A percentile compares a stretch with the other conserved stretches of the same genome.
Conservation (phyloP, 2,113 vertebrate species). For the Ondatra zibethicus region DNA sequence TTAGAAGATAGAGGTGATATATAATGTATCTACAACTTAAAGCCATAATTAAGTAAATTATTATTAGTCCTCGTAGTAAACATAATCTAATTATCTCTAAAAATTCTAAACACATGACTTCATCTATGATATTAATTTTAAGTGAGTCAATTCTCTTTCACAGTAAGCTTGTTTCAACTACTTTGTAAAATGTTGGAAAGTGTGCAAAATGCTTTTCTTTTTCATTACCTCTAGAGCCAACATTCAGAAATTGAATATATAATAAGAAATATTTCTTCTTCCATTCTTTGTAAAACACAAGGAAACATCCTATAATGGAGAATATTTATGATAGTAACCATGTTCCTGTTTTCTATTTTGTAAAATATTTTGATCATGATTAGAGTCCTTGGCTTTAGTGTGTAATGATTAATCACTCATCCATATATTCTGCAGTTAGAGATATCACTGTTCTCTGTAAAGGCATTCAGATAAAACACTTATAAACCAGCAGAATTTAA, state of each 20-base stretch:
- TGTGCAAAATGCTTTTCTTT: background rate
- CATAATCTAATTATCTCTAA: background rate
- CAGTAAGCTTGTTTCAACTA: background rate
- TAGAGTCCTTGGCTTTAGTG: background rate
- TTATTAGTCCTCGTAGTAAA: background rate
- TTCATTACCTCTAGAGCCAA: background rate
- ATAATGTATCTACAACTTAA: background rate
- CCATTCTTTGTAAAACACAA: background rate
- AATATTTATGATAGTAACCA: background rate
- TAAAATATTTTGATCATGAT: background rate
- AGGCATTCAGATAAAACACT: background rate
- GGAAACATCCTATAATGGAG: background rate
- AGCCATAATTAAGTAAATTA: background rate
- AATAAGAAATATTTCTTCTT: background rate
- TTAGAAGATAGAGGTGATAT: background rate
- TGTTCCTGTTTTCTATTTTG: background rate
- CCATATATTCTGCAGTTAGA: background rate
- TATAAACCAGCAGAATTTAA: background rate
- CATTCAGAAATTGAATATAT: background rate
- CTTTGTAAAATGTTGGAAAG: background rate
- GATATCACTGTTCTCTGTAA: background rate
- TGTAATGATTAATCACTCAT: background rate
- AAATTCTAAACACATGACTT: background rate
- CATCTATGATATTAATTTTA: background rate
- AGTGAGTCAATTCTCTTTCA: background rate